Conservation (phyloP, 92 coral and sea anemone genomes). For the Montipora capitata region DNA sequence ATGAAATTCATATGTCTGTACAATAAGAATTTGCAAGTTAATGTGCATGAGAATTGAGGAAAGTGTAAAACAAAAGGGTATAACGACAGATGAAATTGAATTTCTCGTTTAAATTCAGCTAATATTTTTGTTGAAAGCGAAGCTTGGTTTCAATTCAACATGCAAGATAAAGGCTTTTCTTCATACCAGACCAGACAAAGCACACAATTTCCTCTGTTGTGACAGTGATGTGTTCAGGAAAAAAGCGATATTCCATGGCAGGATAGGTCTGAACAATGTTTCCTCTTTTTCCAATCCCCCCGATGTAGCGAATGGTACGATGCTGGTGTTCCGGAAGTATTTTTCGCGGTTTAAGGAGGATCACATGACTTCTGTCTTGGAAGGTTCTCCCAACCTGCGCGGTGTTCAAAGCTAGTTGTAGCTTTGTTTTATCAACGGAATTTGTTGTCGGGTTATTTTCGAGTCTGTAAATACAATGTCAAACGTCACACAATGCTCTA, state of each 20-base stretch:
- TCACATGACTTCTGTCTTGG: slow-evolving; percentile 71
- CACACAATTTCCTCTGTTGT: slow-evolving; percentile 56
- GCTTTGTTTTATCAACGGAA: slow-evolving; percentile 38
- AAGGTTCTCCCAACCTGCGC: slow-evolving; percentile 66
- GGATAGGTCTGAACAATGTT: slow-evolving; percentile 68
- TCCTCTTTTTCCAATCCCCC: slow-evolving; percentile 67
- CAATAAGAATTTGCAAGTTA: background rate
- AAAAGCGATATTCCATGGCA: slow-evolving; percentile 71
- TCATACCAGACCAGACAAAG: slow-evolving; percentile 65
- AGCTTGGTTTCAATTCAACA: background rate
- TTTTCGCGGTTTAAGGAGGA: slow-evolving; percentile 35
- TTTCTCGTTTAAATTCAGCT: background rate
- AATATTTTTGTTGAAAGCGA: no score
- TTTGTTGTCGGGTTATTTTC: slow-evolving; percentile 49
- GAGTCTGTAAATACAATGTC: slow-evolving; percentile 21
- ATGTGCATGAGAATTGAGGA: background rate
- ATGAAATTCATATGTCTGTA: background rate
- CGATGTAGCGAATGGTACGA: slow-evolving; percentile 49
- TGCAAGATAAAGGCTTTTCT: background rate
- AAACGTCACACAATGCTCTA: no score
- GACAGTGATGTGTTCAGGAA: slow-evolving; percentile 54
- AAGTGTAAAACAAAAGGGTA: background rate
- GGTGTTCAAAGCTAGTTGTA: slow-evolving; percentile 61
- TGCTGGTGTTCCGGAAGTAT: slow-evolving; percentile 36
- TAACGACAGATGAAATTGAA: background rate